phyloP scores from a whole-genome alignment of 2,113 vertebrate species.

The Eolophus roseicapilla region DNA sequence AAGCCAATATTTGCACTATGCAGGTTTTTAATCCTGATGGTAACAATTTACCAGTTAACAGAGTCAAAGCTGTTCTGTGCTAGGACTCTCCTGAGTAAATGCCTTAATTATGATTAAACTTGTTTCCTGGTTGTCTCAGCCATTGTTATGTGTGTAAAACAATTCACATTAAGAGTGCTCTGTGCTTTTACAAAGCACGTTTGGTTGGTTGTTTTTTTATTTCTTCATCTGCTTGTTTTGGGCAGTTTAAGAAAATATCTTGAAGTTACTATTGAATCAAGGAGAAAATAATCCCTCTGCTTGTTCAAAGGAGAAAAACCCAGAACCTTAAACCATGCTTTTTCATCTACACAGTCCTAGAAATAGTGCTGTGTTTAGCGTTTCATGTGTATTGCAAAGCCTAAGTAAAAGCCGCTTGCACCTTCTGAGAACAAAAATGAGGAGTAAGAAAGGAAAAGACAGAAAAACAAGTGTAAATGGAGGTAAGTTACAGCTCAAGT shows the following conservation, averaged over 20 bases:
- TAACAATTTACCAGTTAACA: neutral
- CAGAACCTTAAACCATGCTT: neutral
- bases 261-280: neutral
- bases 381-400: constrained; percentile 27
- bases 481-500: constrained; percentile 34
- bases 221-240: neutral
- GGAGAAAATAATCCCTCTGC: neutral
- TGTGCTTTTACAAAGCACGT: neutral
- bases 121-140: neutral
- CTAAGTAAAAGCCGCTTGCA: constrained; percentile 6
- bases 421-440: constrained; percentile 32
- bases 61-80: neutral
- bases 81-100: neutral
- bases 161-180: neutral
- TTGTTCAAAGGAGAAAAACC: neutral
- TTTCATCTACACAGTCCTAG: neutral
- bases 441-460: constrained; percentile 17
- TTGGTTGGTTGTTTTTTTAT: neutral
- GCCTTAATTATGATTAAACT: neutral
- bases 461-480: constrained; percentile 48
- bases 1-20: neutral
- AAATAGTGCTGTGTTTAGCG: constrained; percentile 20
- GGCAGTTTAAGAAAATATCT: constrained; percentile 2
- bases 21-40: neutral
- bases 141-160: neutral